Evolutionary conservation across 2,888 invertebrate genomes (phyloP), one percentile per base, ranked within the genome.

Genomic region (Imbricaverruca yamaguchii): DNA sequence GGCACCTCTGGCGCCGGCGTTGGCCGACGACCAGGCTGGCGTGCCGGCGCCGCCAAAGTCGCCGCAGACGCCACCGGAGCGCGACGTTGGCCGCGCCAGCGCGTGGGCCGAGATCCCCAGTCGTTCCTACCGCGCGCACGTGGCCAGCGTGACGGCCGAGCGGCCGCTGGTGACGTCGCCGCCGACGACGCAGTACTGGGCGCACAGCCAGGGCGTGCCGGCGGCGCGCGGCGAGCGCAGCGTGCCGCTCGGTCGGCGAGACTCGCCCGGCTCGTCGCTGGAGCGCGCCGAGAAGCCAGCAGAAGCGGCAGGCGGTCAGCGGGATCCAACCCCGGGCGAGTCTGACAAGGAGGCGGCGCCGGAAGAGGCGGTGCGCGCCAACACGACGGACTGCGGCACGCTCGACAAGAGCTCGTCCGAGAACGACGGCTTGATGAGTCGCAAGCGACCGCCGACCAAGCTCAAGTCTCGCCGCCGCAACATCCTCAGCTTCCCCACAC

Each of bases 401-500:
- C 84, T 87, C 10, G 86, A 86, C 77, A 85, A 86, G 84, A 86
- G 86, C 82, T 86, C 86, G 65, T 86, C 86, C 0, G 87, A 86
- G 83, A 86, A 86, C 84, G 88, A 85, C 83, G 83, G 83, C 82
- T 15, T 57, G 12, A 83, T 84, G 80, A 84, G 84, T 78, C 83
- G 85, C 15, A 85, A 85, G 80, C 83, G 85, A 80, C 85, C 85
- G 9, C 85, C 86, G 11, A 85, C 86, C 0, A 86, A 86, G 82
- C 84, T 89, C 85, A 88, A 89, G 82, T 87, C 88, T 55, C 86
- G 88, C 61, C 87, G 85, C 74, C 86, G 89, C 53, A 85, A 85
- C 84, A 84, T 85, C 81, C 84, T 85, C 88, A 90, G 81, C 88
- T 89, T 85, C 88, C 87, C 87, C 2, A 90, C 91, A 87, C 89